A percentile compares a stretch with the other conserved stretches of the same genome.
Conservation (phyloP, 1,140 invertebrate species). For the Trachymyrmex septentrionalis region DNA sequence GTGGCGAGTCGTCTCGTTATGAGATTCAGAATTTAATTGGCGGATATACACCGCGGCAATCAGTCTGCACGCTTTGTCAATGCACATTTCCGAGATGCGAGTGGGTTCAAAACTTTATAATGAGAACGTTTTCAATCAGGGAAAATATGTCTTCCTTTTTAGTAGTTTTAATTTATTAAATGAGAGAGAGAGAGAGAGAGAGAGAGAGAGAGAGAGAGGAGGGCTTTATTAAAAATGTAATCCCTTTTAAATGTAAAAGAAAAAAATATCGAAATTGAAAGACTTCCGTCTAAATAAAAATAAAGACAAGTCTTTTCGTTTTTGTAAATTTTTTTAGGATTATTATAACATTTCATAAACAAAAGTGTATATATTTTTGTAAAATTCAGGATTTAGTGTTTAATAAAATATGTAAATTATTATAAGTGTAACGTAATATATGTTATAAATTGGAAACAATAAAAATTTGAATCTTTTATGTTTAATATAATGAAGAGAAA, state of each 20-base stretch:
- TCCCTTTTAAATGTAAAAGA: neutral
- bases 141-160: neutral
- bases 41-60: conserved; percentile 15
- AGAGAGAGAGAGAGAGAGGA: too few species aligned
- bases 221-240: neutral
- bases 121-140: conserved; percentile 1
- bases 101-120: conserved; percentile 7
- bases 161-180: neutral
- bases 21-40: conserved; percentile 46
- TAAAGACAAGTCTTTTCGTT: neutral
- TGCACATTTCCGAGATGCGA: conserved; percentile 16
- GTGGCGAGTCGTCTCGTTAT: conserved; percentile 17
- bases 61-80: neutral
- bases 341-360: neutral
- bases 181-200: too few species aligned
- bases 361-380: neutral
- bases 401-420: neutral
- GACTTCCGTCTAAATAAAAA: too few species aligned
- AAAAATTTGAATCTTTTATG: neutral
- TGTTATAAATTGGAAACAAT: neutral
- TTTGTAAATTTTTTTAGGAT: neutral
- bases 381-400: neutral
- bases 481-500: neutral
- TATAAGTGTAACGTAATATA: neutral
- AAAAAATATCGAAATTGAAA: neutral